Evolutionary conservation across 2,888 invertebrate species (phyloP).

Genomic region (Leptopilina myrica): DNA sequence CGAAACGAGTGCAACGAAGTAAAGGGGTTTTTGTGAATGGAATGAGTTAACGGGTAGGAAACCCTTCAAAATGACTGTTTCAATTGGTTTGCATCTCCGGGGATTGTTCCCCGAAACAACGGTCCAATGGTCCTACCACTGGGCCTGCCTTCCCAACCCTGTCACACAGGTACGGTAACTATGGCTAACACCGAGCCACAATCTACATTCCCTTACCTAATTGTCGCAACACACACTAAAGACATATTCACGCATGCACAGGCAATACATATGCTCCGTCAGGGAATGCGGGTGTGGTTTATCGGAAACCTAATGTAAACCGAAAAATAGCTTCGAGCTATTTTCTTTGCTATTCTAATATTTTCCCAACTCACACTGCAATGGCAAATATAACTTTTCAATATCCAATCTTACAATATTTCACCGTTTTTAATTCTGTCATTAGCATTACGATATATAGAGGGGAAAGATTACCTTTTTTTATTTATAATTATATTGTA

Average conservation of each 20-base stretch:
- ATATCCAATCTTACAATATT: background rate
- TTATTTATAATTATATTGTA: background rate
- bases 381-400: background rate
- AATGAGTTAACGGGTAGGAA: constrained; percentile 59
- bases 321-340: constrained; percentile 4
- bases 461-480: too few species aligned
- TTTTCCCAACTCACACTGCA: background rate
- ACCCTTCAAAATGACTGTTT: constrained; percentile 64
- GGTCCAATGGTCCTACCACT: constrained; percentile 57
- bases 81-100: constrained; percentile 67
- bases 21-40: constrained; percentile 15
- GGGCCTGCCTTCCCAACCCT: constrained; percentile 52
- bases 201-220: constrained; percentile 74
- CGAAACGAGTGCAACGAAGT: constrained; percentile 5
- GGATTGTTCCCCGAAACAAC: constrained; percentile 64
- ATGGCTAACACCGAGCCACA: constrained; percentile 68
- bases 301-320: constrained; percentile 13
- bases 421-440: too few species aligned
- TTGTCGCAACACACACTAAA: constrained; percentile 66
- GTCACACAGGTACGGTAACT: constrained; percentile 66
- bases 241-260: constrained; percentile 7
- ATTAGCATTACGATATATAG: too few species aligned
- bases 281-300: constrained; percentile 18
- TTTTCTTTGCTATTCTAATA: constrained; percentile 2
- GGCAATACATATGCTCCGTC: background rate